phyloP scores from a whole-genome alignment of 2,888 invertebrate genomes.

The Odontocerum albicorne region DNA sequence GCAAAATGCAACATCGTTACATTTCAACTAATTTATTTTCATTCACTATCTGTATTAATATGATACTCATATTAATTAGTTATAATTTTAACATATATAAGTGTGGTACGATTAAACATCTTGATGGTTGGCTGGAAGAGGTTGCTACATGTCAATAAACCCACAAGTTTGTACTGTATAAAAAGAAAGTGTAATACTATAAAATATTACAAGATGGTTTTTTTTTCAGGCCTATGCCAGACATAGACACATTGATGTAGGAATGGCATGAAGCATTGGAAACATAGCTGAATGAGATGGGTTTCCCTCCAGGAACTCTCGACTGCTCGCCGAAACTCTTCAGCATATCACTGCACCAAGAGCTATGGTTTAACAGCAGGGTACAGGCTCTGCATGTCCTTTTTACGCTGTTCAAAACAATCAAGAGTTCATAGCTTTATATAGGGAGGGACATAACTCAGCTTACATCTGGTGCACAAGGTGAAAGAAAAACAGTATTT shows the following conservation, averaged over 20 bases:
- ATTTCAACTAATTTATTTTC: too few relatives aligned
- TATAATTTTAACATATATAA: too few relatives aligned
- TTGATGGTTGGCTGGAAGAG: too few relatives aligned
- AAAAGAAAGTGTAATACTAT: too few relatives aligned
- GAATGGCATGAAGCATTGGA: conserved; percentile 94
- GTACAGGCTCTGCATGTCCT: conserved; percentile 84
- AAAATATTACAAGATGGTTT: background rate
- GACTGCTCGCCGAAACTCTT: conserved; percentile 75
- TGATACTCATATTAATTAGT: too few relatives aligned
- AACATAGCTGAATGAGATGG: conserved; percentile 70
- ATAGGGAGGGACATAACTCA: conserved; percentile 50
- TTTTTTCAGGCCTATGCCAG: conserved; percentile 78
- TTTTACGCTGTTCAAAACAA: conserved; percentile 79
- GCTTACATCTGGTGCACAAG: too few relatives aligned
- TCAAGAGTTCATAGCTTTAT: conserved; percentile 63
- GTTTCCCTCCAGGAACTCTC: conserved; percentile 74
- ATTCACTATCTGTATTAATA: too few relatives aligned
- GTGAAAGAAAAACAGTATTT: too few relatives aligned
- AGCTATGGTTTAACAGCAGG: conserved; percentile 59
- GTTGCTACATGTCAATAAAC: too few relatives aligned
- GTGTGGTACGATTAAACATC: too few relatives aligned
- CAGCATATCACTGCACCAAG: conserved; percentile 77
- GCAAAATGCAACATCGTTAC: too few relatives aligned
- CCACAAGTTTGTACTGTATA: too few relatives aligned
- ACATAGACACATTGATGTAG: conserved; percentile 90